A percentile compares a stretch with the other conserved stretches of the same genome.
These are phyloP conservation scores for Brachycybe producta DNA, from an alignment of 2,888 invertebrate genomes.

Conservation along the genomic window DNA sequence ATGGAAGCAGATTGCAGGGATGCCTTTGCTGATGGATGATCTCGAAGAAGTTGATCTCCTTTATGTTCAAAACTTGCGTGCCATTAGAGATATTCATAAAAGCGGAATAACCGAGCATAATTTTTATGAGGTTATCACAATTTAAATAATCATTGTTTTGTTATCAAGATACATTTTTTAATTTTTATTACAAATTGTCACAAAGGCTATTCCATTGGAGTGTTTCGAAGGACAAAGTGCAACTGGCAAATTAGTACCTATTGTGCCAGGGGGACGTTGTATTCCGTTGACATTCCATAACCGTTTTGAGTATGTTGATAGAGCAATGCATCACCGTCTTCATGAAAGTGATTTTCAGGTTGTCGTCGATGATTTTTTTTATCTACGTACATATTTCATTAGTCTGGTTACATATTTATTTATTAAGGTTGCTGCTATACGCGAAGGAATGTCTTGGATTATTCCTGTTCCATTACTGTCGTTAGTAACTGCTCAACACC, in stretches of 20 bases:
- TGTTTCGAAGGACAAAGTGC: slow-evolving; percentile 49
- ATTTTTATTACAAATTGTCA: slow-evolving; percentile 8
- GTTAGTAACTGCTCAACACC: slow-evolving; percentile 44
- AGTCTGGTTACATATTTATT: background rate
- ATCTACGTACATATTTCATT: background rate
- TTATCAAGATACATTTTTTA: background rate
- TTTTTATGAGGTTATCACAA: slow-evolving; percentile 41
- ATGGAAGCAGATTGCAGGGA: slow-evolving; percentile 49
- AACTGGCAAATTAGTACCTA: slow-evolving; percentile 45
- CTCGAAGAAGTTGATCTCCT: slow-evolving; percentile 47
- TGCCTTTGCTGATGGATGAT: slow-evolving; percentile 45
- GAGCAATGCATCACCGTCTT: slow-evolving; percentile 45
- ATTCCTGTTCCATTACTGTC: slow-evolving; percentile 49
- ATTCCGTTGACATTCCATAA: slow-evolving; percentile 47
- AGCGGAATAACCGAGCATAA: slow-evolving; percentile 45
- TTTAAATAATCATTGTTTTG: background rate
- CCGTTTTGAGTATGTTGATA: slow-evolving; percentile 46
- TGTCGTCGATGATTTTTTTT: background rate
- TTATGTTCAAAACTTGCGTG: slow-evolving; percentile 45
- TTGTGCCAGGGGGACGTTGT: slow-evolving; percentile 47
- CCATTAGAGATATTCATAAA: slow-evolving; percentile 46
- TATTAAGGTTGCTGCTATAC: slow-evolving; percentile 39
- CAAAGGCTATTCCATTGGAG: slow-evolving; percentile 45
- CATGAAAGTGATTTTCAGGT: slow-evolving; percentile 50
- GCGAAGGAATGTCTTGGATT: slow-evolving; percentile 51